Conservation (phyloP, 2,113 vertebrate species). For the Sminthopsis crassicaudata region DNA sequence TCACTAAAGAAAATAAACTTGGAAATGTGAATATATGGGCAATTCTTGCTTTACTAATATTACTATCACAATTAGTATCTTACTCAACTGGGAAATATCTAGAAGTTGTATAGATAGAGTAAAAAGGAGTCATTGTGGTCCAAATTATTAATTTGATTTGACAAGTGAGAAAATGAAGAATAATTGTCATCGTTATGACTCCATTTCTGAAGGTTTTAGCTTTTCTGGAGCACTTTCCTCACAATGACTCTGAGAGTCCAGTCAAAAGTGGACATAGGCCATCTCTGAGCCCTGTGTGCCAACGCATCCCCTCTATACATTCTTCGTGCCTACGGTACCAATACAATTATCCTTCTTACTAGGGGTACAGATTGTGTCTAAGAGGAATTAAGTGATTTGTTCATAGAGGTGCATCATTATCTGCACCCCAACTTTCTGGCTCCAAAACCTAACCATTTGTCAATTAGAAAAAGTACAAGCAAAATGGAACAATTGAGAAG, state of each 20-base stretch:
- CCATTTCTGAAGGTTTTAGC: neutral
- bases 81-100: neutral
- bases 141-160: neutral
- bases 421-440: neutral
- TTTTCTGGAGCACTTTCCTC: neutral
- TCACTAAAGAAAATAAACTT: neutral
- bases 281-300: neutral
- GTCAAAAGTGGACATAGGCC: neutral
- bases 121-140: neutral
- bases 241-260: neutral
- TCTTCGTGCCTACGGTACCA: neutral
- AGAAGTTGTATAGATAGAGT: neutral
- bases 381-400: constrained; percentile 4
- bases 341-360: neutral
- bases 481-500: neutral
- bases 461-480: neutral
- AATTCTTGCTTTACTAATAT: too few species aligned
- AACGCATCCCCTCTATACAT: neutral
- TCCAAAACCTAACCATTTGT: neutral
- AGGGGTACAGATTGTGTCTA: neutral
- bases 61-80: neutral
- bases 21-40: too few species aligned
- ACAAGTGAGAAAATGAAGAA: neutral
- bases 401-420: neutral
- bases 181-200: neutral